Evolutionary conservation across 2,113 vertebrate genomes (phyloP).

Genomic region (Gymnobelideus leadbeateri): DNA sequence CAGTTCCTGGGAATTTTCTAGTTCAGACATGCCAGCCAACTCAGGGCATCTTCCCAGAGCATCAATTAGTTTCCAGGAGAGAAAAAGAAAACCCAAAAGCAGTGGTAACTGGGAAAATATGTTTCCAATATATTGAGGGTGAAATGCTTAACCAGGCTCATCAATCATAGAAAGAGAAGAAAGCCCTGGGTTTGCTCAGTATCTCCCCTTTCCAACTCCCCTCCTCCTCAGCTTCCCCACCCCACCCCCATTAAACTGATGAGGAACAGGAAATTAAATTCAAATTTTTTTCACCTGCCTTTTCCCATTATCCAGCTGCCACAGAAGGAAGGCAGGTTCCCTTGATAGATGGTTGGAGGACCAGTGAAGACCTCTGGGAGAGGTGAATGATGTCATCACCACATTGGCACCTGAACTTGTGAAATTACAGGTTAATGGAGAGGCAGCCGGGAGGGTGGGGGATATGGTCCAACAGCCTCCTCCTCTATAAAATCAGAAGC

Average conservation of each 20-base stretch:
- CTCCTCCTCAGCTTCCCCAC: slow-evolving; percentile 51
- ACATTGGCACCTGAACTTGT: neutral
- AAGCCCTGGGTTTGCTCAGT: slow-evolving; percentile 72
- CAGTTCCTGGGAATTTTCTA: neutral
- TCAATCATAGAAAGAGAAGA: neutral
- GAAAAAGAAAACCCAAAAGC: neutral
- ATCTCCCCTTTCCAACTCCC: slow-evolving; percentile 62
- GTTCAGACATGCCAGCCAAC: neutral
- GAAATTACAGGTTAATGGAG: neutral
- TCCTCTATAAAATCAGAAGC: neutral
- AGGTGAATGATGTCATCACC: neutral
- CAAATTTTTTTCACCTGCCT: neutral
- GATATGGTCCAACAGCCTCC: neutral
- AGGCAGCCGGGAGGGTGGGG: neutral
- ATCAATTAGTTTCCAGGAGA: neutral
- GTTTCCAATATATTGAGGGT: slow-evolving; percentile 22
- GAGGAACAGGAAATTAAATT: slow-evolving; percentile 7
- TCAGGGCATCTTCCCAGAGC: neutral
- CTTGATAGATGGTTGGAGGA: neutral
- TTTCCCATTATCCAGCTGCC: neutral
- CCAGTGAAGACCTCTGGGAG: neutral
- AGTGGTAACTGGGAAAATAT: neutral
- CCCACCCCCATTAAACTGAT: slow-evolving; percentile 69
- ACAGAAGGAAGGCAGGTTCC: neutral
- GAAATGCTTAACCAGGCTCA: slow-evolving; percentile 56